phyloP scores from a whole-genome alignment of 1,140 invertebrate species.

The Cherax destructor region DNA sequence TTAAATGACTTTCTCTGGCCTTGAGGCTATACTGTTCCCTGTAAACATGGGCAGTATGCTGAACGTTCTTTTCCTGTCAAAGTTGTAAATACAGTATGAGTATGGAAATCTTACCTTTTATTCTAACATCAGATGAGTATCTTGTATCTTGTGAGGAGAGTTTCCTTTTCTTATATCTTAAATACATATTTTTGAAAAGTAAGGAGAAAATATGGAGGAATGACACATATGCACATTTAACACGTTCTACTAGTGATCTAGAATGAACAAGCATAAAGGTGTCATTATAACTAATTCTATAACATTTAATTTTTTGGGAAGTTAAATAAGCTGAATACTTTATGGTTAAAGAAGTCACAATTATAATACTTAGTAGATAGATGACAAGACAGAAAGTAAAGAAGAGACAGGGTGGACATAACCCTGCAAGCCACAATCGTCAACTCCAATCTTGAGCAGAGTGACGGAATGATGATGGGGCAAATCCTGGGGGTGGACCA shows the following conservation, averaged over 20 bases:
- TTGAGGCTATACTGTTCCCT: background rate
- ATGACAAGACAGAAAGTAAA: slow-evolving; percentile 26
- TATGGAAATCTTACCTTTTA: slow-evolving; percentile 32
- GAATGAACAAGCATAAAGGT: slow-evolving; percentile 39
- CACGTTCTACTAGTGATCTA: slow-evolving; percentile 49
- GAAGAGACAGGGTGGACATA: slow-evolving; percentile 66
- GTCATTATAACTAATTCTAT: slow-evolving; percentile 46
- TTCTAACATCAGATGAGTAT: slow-evolving; percentile 31
- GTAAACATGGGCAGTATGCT: background rate
- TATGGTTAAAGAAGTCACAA: slow-evolving; percentile 53
- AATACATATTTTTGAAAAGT: slow-evolving; percentile 13
- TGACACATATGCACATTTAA: slow-evolving; percentile 32
- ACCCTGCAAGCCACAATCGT: slow-evolving; percentile 71
- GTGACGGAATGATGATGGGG: slow-evolving; percentile 52
- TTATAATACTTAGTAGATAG: slow-evolving; percentile 50
- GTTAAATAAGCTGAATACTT: slow-evolving; percentile 57
- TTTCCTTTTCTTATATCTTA: slow-evolving; percentile 15
- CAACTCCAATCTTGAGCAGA: slow-evolving; percentile 67
- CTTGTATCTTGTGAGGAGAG: slow-evolving; percentile 13
- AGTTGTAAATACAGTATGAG: slow-evolving; percentile 11
- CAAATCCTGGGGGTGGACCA: slow-evolving; percentile 52
- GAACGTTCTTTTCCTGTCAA: slow-evolving; percentile 34
- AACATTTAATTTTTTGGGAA: slow-evolving; percentile 51
- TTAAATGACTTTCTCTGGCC: background rate
- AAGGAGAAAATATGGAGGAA: slow-evolving; percentile 12